These are phyloP conservation scores for Coendou prehensilis DNA, from an alignment of 2,797 vertebrate genomes.

Conservation along the genomic window DNA sequence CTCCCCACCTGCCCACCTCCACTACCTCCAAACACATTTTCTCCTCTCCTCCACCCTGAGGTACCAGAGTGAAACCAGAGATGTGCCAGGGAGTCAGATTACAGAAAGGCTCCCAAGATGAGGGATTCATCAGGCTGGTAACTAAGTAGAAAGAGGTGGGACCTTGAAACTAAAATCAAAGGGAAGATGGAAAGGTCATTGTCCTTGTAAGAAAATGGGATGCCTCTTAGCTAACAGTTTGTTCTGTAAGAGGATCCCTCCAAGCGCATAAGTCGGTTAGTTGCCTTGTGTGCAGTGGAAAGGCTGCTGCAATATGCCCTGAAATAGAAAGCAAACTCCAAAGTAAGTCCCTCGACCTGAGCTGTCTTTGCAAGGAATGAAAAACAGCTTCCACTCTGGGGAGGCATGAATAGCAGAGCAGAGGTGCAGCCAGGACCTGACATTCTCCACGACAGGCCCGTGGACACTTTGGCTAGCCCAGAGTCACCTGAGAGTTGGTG, in stretches of 20 bases:
- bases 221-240: neutral
- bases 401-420: neutral
- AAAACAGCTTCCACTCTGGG: neutral
- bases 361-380: conserved; percentile 24
- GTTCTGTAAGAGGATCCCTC: conserved; percentile 39
- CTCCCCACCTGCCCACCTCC: neutral
- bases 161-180: conserved; percentile 33
- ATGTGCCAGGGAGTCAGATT: conserved; percentile 23
- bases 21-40: neutral
- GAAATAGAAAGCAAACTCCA: conserved; percentile 61
- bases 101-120: neutral
- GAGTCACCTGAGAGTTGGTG: neutral
- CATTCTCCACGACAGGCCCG: neutral
- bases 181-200: conserved; percentile 46
- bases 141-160: neutral
- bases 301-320: conserved; percentile 65
- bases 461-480: neutral
- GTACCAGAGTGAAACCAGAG: conserved; percentile 47
- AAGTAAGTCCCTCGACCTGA: conserved; percentile 27
- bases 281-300: conserved; percentile 58
- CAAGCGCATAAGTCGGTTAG: neutral
- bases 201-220: neutral
- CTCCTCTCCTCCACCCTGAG: neutral
- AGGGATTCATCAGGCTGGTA: neutral
- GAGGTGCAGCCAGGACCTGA: neutral